Conservation (phyloP, 2,888 invertebrate genomes). For the Malachius bipustulatus region DNA sequence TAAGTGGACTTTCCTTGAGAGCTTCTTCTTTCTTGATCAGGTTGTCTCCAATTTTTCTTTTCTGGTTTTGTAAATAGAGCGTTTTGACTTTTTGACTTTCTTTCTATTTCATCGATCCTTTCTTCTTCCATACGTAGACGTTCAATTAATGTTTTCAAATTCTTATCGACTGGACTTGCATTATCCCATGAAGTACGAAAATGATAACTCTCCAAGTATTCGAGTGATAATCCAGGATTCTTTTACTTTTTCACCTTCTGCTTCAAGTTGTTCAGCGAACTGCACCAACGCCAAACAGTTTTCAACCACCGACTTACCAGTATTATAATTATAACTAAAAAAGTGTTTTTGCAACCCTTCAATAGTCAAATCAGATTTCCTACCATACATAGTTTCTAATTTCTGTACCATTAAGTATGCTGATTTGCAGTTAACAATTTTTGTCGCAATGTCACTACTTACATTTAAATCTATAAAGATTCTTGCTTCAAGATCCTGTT, state of each 20-base stretch:
- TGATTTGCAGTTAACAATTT: slow-evolving; percentile 20
- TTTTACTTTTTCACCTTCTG: slow-evolving; percentile 13
- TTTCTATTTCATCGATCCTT: slow-evolving; percentile 7
- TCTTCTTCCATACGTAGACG: slow-evolving; percentile 11
- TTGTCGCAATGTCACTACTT: slow-evolving; percentile 19
- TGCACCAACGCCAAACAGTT: slow-evolving; percentile 12
- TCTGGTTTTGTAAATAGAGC: too few species aligned
- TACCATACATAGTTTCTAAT: slow-evolving; percentile 14
- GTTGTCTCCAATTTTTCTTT: too few species aligned
- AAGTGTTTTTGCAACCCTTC: slow-evolving; percentile 20
- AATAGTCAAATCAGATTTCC: slow-evolving; percentile 18
- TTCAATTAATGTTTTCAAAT: slow-evolving; percentile 10
- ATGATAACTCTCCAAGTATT: slow-evolving; percentile 12
- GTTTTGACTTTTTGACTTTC: too few species aligned
- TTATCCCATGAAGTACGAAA: slow-evolving; percentile 13
- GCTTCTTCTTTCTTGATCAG: too few species aligned
- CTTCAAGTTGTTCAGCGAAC: slow-evolving; percentile 10
- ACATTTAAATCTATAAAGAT: slow-evolving; percentile 22
- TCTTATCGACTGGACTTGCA: slow-evolving; percentile 7
- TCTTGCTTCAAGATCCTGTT: slow-evolving; percentile 22
- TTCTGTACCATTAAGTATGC: slow-evolving; percentile 19
- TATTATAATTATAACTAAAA: slow-evolving; percentile 19
- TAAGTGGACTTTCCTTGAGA: slow-evolving; percentile 4
- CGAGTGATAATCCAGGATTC: slow-evolving; percentile 14
- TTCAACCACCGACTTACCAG: slow-evolving; percentile 13